Evolutionary conservation across 2,113 vertebrate genomes (phyloP), one percentile per base, ranked within the genome.

Genomic region (Melanerpes aurifrons): DNA sequence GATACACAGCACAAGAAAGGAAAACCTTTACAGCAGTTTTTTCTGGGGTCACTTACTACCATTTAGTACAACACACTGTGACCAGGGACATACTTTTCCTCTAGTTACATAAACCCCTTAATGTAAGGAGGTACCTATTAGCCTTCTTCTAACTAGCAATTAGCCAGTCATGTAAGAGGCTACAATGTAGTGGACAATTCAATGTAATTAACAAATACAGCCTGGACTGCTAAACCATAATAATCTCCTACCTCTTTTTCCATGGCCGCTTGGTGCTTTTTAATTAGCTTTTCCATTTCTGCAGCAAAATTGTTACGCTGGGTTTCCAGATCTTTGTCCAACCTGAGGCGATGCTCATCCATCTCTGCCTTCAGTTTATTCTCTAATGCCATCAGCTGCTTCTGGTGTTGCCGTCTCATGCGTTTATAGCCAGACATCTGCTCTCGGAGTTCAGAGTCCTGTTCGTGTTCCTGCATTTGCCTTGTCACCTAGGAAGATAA

Each of bases 401-500:
- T 99, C 97, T 99, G 99, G 97, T 99, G 99, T 96, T 99, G 99
- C 92, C 99, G 97, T 73, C 99, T 98, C 99, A 99, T 99, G 91
- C 99, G 98, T 95, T 99, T 99, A 93, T 99, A 99, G 86, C 99
- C 99, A 87, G 99, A 98, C 98, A 99, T 99, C 96, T 99, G 99
- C 95, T 99, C 99, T 77, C 99, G 98, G 86, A 99, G 98, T 93
- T 99, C 99, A 3, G 99, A 99, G 95, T 99, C 99, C 92, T 99
- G 99, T 88, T 99, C 99, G 16, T 99, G 99, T 90, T 99, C 99
- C 97, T 99, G 99, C 95, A 99, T 99, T 97, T 99, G 99, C 92
- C 99, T 98, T 45, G 99, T 99, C 95, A 99, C 99, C 99, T 99
- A 97, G 72, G 90, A 66, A 74, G 95, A 88, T 35, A 92, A 87